A percentile compares a stretch with the other conserved stretches of the same genome.
These are phyloP conservation scores for Amphibalanus amphitrite DNA, from an alignment of 1,140 invertebrate genomes.

Conservation along the genomic window DNA sequence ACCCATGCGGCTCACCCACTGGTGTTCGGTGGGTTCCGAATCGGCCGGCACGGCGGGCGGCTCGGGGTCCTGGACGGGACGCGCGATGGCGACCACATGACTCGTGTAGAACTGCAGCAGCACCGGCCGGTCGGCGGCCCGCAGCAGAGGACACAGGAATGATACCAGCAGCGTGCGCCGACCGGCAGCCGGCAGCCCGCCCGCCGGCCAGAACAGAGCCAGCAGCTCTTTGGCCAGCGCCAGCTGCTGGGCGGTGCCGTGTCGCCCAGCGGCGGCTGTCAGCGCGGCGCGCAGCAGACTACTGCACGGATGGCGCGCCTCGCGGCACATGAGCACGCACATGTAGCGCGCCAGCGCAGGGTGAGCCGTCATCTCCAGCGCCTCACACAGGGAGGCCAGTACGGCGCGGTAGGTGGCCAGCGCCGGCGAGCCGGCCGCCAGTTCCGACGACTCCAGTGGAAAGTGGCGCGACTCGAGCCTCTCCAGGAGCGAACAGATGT, in stretches of 20 bases:
- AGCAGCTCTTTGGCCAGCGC: not conserved
- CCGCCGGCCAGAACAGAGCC: not conserved
- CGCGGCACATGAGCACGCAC: slow-evolving; percentile 4
- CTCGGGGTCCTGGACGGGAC: not conserved
- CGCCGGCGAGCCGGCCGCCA: slow-evolving; percentile 13
- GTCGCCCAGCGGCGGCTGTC: slow-evolving; percentile 3
- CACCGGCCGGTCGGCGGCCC: slow-evolving; percentile 1
- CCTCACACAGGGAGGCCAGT: slow-evolving; percentile 1
- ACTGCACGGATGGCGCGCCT: slow-evolving; percentile 4
- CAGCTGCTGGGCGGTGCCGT: slow-evolving; percentile 4
- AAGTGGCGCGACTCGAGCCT: slow-evolving; percentile 12
- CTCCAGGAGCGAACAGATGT: slow-evolving; percentile 12
- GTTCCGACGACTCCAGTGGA: slow-evolving; percentile 15
- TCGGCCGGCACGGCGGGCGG: not conserved
- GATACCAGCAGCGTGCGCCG: not conserved
- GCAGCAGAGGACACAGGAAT: slow-evolving; percentile 4
- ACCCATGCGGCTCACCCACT: slow-evolving; percentile 22
- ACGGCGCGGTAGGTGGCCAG: slow-evolving; percentile 1
- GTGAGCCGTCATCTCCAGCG: slow-evolving; percentile 5
- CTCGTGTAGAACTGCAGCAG: not conserved
- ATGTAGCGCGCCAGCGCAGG: not conserved
- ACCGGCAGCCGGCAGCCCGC: not conserved
- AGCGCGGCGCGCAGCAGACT: not conserved
- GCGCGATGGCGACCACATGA: not conserved
- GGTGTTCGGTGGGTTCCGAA: not conserved